These are phyloP conservation scores for Thysanoteuthis rhombus DNA, from an alignment of 2,888 invertebrate genomes.

Conservation along the genomic window DNA sequence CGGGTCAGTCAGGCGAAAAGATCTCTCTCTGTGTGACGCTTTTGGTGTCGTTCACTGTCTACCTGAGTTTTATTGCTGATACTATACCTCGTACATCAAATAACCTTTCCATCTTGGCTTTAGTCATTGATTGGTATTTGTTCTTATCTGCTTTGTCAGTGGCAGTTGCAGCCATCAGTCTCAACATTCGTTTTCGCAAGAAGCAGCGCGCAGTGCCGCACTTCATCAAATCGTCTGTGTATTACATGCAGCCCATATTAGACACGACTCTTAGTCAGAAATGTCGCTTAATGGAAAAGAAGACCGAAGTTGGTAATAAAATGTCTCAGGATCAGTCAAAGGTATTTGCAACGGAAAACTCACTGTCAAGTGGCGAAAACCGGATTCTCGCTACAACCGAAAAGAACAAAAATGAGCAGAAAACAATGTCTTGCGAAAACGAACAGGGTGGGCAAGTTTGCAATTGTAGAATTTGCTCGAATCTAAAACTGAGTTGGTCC, in stretches of 20 bases:
- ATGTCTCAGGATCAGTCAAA: background rate
- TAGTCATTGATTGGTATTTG: background rate
- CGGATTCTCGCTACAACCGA: background rate
- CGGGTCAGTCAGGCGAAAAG: background rate
- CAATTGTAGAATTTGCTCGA: background rate
- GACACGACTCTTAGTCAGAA: background rate
- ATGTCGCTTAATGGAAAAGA: background rate
- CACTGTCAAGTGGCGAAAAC: background rate
- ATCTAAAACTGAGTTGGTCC: conserved; percentile 33
- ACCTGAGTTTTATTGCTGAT: background rate
- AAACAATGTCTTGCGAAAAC: background rate
- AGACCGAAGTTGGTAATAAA: background rate
- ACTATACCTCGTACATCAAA: background rate
- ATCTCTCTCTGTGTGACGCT: background rate
- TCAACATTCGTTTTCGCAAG: background rate
- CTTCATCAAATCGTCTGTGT: background rate
- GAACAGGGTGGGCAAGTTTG: background rate
- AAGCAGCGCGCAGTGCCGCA: background rate
- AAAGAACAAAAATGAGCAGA: background rate
- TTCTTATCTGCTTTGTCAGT: background rate
- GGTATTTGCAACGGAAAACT: background rate
- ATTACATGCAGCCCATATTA: background rate
- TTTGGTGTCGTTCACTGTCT: background rate
- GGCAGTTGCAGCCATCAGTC: background rate
- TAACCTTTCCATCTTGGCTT: background rate